These are phyloP conservation scores for Aleadryas rufinucha DNA, from an alignment of 2,113 vertebrate genomes.

Conservation along the genomic window DNA sequence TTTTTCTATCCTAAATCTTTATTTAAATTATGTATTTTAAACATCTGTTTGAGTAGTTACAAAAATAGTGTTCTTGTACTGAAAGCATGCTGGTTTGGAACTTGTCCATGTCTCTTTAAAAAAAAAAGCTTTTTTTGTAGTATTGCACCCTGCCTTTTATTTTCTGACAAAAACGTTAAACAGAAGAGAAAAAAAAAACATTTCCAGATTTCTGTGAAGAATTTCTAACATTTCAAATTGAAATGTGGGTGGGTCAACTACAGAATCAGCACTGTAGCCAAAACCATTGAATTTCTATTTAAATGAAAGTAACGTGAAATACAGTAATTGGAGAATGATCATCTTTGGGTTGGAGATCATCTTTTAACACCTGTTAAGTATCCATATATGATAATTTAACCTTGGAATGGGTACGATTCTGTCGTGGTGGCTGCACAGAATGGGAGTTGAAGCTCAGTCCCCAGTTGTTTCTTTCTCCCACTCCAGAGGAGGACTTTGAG, in stretches of 20 bases:
- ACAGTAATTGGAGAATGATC: background rate
- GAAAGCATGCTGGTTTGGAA: background rate
- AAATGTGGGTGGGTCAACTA: background rate
- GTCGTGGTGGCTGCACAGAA: rapidly evolving
- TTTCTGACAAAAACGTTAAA: background rate
- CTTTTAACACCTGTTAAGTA: background rate
- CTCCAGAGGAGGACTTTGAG: constrained; percentile 93
- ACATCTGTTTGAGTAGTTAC: background rate
- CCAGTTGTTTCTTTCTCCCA: background rate
- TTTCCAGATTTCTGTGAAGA: background rate
- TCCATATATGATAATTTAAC: background rate
- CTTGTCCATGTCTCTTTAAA: background rate
- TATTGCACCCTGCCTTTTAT: background rate
- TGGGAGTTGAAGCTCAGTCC: background rate
- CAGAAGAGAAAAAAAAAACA: background rate
- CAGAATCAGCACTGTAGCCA: background rate
- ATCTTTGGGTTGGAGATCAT: background rate
- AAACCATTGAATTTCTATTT: background rate
- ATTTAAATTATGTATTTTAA: background rate
- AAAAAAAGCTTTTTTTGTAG: background rate
- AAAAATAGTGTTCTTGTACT: background rate
- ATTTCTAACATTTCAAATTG: background rate
- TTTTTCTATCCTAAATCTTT: background rate
- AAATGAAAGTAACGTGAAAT: background rate
- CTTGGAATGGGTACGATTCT: background rate